phyloP scores from a whole-genome alignment of 2,888 invertebrate species.

The Philereme transversata region DNA sequence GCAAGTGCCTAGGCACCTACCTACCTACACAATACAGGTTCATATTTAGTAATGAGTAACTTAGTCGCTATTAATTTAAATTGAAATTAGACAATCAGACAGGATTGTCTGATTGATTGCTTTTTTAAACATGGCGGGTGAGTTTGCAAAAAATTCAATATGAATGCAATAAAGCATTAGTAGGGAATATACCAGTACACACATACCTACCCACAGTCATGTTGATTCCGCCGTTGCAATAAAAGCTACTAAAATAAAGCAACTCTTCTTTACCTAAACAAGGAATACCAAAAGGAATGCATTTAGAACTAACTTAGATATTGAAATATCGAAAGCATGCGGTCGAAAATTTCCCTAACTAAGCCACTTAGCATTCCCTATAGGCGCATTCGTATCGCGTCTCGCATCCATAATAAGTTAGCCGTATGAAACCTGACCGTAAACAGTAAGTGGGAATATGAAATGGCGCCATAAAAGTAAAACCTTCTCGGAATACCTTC shows the following conservation, averaged over 20 bases:
- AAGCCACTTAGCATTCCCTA: slow-evolving; percentile 54
- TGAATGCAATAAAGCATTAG: slow-evolving; percentile 6
- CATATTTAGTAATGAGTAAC: no score
- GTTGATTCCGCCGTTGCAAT: slow-evolving; percentile 17
- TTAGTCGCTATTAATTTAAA: no score
- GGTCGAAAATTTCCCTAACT: slow-evolving; percentile 46
- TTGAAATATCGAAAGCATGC: slow-evolving; percentile 30
- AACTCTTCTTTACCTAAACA: no score
- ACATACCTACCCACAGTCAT: slow-evolving; percentile 3
- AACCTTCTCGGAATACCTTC: slow-evolving; percentile 46
- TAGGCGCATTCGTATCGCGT: slow-evolving; percentile 43
- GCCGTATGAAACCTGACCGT: slow-evolving; percentile 49
- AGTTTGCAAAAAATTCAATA: no score
- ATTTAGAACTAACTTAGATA: neutral
- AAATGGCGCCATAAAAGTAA: slow-evolving; percentile 54
- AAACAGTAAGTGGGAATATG: slow-evolving; percentile 50
- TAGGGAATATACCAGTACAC: no score
- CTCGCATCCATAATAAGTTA: slow-evolving; percentile 55
- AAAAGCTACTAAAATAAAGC: no score
- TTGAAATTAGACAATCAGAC: no score
- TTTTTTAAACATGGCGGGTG: no score
- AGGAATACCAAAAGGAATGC: neutral
- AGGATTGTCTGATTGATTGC: no score
- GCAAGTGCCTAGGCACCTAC: no score
- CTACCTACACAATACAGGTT: no score